Base-by-base conservation (phyloP, 2,113 vertebrate genomes). In the Dipodomys spectabilis region DNA sequence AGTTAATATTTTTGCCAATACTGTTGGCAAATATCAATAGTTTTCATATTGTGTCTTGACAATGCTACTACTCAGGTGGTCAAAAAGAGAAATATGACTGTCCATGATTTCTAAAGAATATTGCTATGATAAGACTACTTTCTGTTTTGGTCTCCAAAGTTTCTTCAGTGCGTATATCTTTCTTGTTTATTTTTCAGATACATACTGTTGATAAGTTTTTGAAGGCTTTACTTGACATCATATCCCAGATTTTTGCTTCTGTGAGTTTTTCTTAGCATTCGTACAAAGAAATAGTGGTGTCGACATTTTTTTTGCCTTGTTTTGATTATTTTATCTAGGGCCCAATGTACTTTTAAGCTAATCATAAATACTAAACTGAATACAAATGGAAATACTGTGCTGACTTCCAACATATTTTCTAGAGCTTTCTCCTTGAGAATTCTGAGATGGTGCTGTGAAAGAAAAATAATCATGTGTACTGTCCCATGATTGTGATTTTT, bases 21-120 rank as follows among this genome's bases (percentile, higher is more conserved):
- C 53, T 77, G 93, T 60, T 92, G 93, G n/a, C 7, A 2, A 85
- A 16, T 94, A 95, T 91, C 93, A 93, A 96, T 94, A 82, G 73
- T 57, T 95, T 95, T 96, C 84, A 82, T 96, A 91, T 87, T 84
- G 20, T 53, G 32, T 65, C 45, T 87, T 96, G 93, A 94, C 94
- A 94, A 12, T 94, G 79, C 78, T 81, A 88, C 92, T 88, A 94
- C 32, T 96, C 92, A 94, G 78, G 35, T 90, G 65, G 68, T 94
- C 49, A 90, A 78, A 96, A 94, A 94, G 93, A 93, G 68, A 93
- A 88, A 93, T 96, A 91, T 30, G 84, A 84, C 80, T 67, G 30
- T 80, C 49, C 28, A 71, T 79, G 49, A n/a, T 93, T 93, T 68
- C 23, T 25, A 79, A 57, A 82, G 65, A 91, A 78, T 82, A 87